Base-by-base conservation (phyloP, 2,797 vertebrate species). In the Rhyacichthys aspro region DNA sequence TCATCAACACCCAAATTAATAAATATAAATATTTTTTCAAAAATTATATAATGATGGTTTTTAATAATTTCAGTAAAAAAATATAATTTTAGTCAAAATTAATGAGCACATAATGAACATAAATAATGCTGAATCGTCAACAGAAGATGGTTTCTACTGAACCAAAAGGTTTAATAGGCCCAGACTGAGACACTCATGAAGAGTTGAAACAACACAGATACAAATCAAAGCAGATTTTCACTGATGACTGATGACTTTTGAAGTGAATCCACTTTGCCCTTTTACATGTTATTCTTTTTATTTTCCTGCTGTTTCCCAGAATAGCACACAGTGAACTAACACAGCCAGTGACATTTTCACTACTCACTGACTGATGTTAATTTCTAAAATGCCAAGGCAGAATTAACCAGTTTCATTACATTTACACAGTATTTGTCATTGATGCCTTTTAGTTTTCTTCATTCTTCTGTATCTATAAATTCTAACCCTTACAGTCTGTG, bases 341-440 rank as follows among this genome's bases (percentile, higher is more conserved):
- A 68, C 58, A 75, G 43, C 58, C 88, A 86, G 76, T 88, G 86
- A 89, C 85, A 89, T 90, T 90, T 89, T 83, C 85, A 86, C 71
- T 48, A 83, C 62, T 80, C 83, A 82, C 76, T 86, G 83, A 83
- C 69, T 79, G 67, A 50, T 72, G 66, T 78, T 81, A 12, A 72
- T 78, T 44, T 62, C 43, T 54, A 57, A 83, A 83, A 85, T 84
- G 78, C 74, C 80, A 80, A 39, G 58, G 63, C 63, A 59, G 2
- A 66, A 68, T 68, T 50, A 42, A 57, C 58, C 23, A 28, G 23
- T 28, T 28, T 6, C 18, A 19, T 38, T 14, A 53, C 19, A 53
- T 2, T 17, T 15, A 15, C 42, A 28, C 23, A 28, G 23, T 28
- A 28, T 28, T 28, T 28, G 23, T 28, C 23, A 2, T 23, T 23